Base-by-base conservation (phyloP, 2,888 invertebrate species). In the Odontocerum albicorne region DNA sequence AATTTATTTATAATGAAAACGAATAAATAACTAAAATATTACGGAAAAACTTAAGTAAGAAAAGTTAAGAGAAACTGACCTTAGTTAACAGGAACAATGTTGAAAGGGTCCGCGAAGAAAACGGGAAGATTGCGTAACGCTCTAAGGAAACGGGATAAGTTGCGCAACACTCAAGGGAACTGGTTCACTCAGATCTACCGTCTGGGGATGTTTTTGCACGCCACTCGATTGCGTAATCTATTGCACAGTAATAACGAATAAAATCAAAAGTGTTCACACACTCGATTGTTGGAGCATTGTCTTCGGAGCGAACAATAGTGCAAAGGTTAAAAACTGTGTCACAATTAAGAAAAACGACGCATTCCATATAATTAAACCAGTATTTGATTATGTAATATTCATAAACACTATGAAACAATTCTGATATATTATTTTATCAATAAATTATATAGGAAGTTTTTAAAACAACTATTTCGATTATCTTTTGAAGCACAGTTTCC, bases 231-330 rank as follows among this genome's bases (percentile, higher is more conserved):
- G 33, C 12, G 21, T 17, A 21, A 27, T 10, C 12, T 44, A 21
- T 35, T 35, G 21, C 49, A 49, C 46, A 57, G 39, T 20, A 52
- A 56, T 39, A 51, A 40, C 22, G 20, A 55, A 44, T 51, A 57
- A 60, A 60, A 60, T 50, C 47, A 57, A 60, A 55, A 60, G 60
- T 60, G 39, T 57, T 60, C 59, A 57, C 60, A 60, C 60, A 60
- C 60, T 54, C 47, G 38, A 46, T 47, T 36, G 39, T 45, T 13
- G 31, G 47, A 20, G 47, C 45, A 60, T 60, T 60, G 60, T 60
- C 49, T 60, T 32, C 20, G n/a, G 33, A 15, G 35, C 16, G 36
- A 50, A 58, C 54, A 46, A 55, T 51, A 13, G 45, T 49, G 46
- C 19, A 36, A 39, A 55, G 47, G 50, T 47, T 51, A 51, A 55